phyloP scores from a whole-genome alignment of 2,113 vertebrate species.

The Falco punctatus region DNA sequence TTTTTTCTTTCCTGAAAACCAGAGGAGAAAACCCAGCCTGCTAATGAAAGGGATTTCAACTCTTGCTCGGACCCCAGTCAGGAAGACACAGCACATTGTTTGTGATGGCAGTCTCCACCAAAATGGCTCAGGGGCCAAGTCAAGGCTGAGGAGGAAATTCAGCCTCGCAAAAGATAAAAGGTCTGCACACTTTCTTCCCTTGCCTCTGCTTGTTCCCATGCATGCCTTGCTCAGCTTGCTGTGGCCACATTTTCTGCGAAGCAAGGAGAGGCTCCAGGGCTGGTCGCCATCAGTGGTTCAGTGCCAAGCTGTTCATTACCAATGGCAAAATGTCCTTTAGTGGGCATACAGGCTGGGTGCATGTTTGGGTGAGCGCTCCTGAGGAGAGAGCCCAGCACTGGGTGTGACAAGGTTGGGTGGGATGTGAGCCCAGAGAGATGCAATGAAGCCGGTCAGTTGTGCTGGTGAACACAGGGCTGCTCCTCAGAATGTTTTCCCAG shows the following conservation, averaged over 20 bases:
- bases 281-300: neutral
- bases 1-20: neutral
- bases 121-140: neutral
- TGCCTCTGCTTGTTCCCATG: neutral
- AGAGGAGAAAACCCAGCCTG: neutral
- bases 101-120: neutral
- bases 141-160: neutral
- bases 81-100: neutral
- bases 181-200: neutral
- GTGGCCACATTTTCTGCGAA: neutral
- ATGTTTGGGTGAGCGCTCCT: neutral
- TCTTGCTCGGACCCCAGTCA: neutral
- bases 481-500: neutral
- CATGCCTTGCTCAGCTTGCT: neutral
- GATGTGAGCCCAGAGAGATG: neutral
- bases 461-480: neutral
- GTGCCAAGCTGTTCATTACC: neutral
- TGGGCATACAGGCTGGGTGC: accelerated
- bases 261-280: neutral
- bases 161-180: neutral
- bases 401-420: neutral
- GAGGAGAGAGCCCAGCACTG: neutral
- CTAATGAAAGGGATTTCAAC: neutral
- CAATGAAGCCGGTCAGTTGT: accelerated
- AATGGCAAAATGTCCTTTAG: neutral